These are phyloP conservation scores for Caenorhabditis inopinata DNA, from an alignment of 1,140 invertebrate genomes.

Conservation along the genomic window DNA sequence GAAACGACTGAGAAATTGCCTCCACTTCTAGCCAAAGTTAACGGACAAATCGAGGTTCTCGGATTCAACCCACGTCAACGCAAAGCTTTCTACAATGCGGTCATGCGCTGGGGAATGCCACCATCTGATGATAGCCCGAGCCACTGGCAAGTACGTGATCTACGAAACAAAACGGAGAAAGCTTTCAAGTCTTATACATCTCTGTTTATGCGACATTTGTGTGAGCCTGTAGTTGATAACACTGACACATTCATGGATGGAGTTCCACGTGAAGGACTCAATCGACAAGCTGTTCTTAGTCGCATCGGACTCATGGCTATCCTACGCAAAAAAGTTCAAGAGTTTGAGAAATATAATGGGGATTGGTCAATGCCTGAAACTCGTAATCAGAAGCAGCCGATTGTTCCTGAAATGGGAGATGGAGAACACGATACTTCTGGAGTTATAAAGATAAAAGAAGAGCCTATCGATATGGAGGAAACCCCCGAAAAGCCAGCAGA, in stretches of 20 bases:
- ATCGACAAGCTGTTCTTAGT: slow-evolving; percentile 92
- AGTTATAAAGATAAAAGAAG: slow-evolving; percentile 70
- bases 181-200: slow-evolving; percentile 98
- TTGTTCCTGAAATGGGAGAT: slow-evolving; percentile 54
- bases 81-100: slow-evolving; percentile 97
- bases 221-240: slow-evolving; percentile 95
- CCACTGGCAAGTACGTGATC: slow-evolving; percentile 86
- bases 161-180: slow-evolving; percentile 93
- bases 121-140: slow-evolving; percentile 95
- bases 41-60: slow-evolving; percentile 73
- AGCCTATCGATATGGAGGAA: slow-evolving; percentile 47
- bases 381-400: not conserved
- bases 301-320: slow-evolving; percentile 77
- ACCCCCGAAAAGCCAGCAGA: not conserved
- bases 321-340: slow-evolving; percentile 72
- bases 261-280: slow-evolving; percentile 94
- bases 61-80: slow-evolving; percentile 97
- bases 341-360: slow-evolving; percentile 97
- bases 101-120: slow-evolving; percentile 99
- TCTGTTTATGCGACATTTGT: slow-evolving; percentile 96
- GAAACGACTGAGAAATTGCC: too few relatives aligned
- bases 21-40: slow-evolving; percentile 7
- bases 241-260: slow-evolving; percentile 97
- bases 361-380: slow-evolving; percentile 87
- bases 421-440: slow-evolving; percentile 69